Evolutionary conservation across 2,888 invertebrate species (phyloP).

Genomic region (Parascotia fuliginaria): DNA sequence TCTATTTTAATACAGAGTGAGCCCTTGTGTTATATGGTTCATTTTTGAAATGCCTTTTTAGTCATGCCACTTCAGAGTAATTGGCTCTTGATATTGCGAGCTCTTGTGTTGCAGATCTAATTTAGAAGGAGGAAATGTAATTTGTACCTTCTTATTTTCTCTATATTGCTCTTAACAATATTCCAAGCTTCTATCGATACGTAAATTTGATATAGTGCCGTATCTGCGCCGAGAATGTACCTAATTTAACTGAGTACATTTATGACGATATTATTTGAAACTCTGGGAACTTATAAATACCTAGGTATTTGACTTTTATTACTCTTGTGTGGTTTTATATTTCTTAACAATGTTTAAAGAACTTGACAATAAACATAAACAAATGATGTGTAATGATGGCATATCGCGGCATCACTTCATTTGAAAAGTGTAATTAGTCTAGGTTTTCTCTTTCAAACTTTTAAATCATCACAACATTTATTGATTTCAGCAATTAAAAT

Average conservation of each 20-base stretch:
- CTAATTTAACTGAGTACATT: constrained; percentile 11
- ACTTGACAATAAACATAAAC: too few species aligned
- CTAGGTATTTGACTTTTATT: constrained; percentile 31
- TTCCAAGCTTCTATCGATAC: constrained; percentile 14
- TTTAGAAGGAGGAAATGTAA: constrained; percentile 28
- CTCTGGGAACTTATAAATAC: constrained; percentile 34
- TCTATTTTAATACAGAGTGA: constrained; percentile 13
- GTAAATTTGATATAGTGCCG: constrained; percentile 7
- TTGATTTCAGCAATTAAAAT: too few species aligned
- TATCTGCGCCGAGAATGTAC: constrained; percentile 21
- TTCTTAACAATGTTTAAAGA: too few species aligned
- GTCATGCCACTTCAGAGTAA: constrained; percentile 30
- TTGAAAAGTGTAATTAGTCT: too few species aligned
- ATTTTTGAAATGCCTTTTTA: constrained; percentile 21
- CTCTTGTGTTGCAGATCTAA: constrained; percentile 27
- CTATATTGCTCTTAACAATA: constrained; percentile 11
- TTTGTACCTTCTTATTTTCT: constrained; percentile 24
- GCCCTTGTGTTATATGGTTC: constrained; percentile 14
- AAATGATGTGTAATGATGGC: too few species aligned
- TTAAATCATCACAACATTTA: too few species aligned
- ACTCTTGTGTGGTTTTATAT: constrained; percentile 17
- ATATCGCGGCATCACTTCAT: too few species aligned
- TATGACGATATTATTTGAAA: constrained; percentile 24
- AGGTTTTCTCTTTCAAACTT: too few species aligned
- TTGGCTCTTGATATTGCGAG: constrained; percentile 40